Evolutionary conservation across 2,113 vertebrate genomes (phyloP).

Genomic region (Ciconia stormi): DNA sequence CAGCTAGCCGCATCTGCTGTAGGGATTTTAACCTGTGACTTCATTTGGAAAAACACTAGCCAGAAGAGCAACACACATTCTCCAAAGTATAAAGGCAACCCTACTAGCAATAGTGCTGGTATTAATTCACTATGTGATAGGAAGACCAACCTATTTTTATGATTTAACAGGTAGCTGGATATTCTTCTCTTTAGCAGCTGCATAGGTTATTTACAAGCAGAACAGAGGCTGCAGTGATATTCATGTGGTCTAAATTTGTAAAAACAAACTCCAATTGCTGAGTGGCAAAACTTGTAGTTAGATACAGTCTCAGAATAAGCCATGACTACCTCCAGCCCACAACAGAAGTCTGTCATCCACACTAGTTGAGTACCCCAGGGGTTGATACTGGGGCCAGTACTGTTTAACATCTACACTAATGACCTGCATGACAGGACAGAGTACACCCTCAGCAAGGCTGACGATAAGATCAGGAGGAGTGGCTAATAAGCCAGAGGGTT

Average conservation of each 20-base stretch:
- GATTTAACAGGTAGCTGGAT: not conserved
- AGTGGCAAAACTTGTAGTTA: not conserved
- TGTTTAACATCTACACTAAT: not conserved
- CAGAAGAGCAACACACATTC: not conserved
- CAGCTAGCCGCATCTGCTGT: not conserved
- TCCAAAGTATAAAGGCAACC: not conserved
- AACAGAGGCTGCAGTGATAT: not conserved
- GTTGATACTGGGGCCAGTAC: not conserved
- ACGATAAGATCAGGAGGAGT: not conserved
- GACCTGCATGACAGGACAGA: not conserved
- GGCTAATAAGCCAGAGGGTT: not conserved
- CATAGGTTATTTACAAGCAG: not conserved
- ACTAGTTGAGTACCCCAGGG: not conserved
- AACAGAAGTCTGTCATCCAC: not conserved
- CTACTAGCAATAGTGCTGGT: not conserved
- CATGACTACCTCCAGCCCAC: not conserved
- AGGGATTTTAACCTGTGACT: not conserved
- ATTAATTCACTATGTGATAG: not conserved
- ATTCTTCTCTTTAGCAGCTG: not conserved
- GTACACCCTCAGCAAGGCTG: not conserved
- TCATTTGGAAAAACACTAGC: not conserved
- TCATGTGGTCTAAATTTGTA: not conserved
- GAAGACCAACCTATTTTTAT: not conserved
- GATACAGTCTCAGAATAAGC: not conserved
- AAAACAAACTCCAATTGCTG: not conserved